Conservation (phyloP, 2,888 invertebrate species). For the Cerastis leucographa region DNA sequence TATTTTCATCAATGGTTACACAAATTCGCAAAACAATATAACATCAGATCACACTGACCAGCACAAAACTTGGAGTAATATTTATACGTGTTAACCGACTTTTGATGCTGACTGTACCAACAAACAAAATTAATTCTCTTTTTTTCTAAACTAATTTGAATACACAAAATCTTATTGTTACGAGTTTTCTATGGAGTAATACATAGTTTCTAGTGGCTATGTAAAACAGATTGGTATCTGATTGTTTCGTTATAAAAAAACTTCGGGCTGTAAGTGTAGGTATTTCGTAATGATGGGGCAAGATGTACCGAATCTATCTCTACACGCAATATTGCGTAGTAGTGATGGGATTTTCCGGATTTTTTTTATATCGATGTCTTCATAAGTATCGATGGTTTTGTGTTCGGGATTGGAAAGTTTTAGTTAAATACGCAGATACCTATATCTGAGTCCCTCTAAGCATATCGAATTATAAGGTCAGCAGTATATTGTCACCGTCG, state of each 20-base stretch:
- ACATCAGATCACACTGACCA: too few species aligned
- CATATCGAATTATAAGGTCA: too few species aligned
- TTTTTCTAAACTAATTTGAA: constrained; percentile 23
- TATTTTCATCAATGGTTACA: too few species aligned
- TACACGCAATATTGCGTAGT: constrained; percentile 71
- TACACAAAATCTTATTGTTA: constrained; percentile 33
- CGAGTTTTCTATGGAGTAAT: constrained; percentile 32
- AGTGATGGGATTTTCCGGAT: constrained; percentile 53
- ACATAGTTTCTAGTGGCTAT: constrained; percentile 18
- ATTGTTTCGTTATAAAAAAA: constrained; percentile 65
- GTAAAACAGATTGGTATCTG: constrained; percentile 38
- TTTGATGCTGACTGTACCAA: too few species aligned
- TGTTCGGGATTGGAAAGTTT: not conserved
- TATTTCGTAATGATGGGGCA: constrained; percentile 72
- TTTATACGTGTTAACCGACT: too few species aligned
- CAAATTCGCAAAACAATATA: too few species aligned
- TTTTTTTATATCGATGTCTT: constrained; percentile 31
- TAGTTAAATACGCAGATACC: too few species aligned
- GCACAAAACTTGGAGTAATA: too few species aligned
- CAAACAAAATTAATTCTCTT: constrained; percentile 21
- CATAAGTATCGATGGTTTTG: constrained; percentile 41
- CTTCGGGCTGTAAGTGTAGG: constrained; percentile 60
- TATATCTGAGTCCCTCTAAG: too few species aligned
- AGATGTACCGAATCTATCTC: constrained; percentile 66
- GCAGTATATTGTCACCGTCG: too few species aligned